Evolutionary conservation across 2,113 vertebrate genomes (phyloP).

Genomic region (Echinops telfairi): DNA sequence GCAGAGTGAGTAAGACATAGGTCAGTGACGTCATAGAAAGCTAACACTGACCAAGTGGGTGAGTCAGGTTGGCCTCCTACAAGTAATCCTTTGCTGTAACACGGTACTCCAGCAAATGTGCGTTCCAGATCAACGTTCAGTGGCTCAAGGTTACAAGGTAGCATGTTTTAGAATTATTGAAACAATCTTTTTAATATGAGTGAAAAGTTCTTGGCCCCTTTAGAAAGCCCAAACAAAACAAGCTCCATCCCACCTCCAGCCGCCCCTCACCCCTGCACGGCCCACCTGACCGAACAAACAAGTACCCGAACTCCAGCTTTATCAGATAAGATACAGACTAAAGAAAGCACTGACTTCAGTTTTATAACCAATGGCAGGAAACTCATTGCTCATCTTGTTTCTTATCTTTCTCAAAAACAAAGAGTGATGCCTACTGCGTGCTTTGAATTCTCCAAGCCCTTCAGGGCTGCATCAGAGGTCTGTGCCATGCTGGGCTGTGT

Average conservation of each 20-base stretch:
- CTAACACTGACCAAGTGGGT: not conserved
- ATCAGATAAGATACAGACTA: not conserved
- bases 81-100: not conserved
- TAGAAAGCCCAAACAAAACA: not conserved
- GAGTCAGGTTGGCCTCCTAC: not conserved
- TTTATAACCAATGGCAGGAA: not conserved
- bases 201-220: not conserved
- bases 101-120: not conserved
- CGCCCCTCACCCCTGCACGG: no score
- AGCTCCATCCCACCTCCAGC: no score
- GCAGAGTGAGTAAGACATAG: not conserved
- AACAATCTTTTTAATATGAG: not conserved
- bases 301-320: not conserved
- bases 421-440: not conserved
- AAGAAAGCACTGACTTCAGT: not conserved
- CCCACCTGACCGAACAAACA: not conserved
- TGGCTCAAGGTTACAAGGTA: not conserved
- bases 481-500: not conserved
- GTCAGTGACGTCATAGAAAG: not conserved
- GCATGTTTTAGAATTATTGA: conserved; percentile 22
- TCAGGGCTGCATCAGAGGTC: not conserved
- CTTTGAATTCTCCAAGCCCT: not conserved
- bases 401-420: not conserved
- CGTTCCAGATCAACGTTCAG: not conserved
- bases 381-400: not conserved